Base-by-base conservation (phyloP, 2,888 invertebrate species). In the Hydropsyche betteni region DNA sequence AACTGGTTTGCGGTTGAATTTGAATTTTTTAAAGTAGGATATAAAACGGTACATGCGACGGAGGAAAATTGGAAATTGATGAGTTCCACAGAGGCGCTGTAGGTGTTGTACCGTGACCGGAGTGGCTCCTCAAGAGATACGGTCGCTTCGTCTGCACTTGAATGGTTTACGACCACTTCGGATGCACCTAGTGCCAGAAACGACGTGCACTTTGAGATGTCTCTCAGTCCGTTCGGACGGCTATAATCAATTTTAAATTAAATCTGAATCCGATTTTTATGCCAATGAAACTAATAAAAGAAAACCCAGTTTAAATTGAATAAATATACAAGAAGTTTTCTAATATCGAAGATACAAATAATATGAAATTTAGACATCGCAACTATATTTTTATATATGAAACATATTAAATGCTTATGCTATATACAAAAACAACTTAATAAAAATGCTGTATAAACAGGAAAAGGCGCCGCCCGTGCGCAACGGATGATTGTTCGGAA, bases 141-240 rank as follows among this genome's bases (percentile, higher is more conserved):
- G 33, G 51, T 69, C 5, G 52, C 16, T 50, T 24, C 10, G 74
- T 68, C 77, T 77, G 77, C 50, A 69, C 52, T n/a, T 77, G 77
- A 77, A 73, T 75, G 74, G 69, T 77, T 77, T 77, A 77, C 77
- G 77, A 75, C 73, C 77, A 69, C 75, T 77, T 64, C 33, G 34
- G 38, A 69, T 70, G 70, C 70, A 53, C 58, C 58, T 14, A 14
- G 16, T 16, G 16, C 8, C 16, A 24, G 58, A 58, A 34, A 36
- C 33, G 64, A 64, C 33, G 64, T 36, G 58, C 58, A 64, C 64
- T 64, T 64, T 36, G 64, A 64, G 64, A 36, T 36, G 34, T 64
- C 36, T 64, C 36, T 64, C 58, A 24, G 12, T n/a, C 53, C 12
- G n/a, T 53, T 14, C 14, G 14, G 53, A 16, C 58, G 58, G 58